Conservation (phyloP, 2,797 vertebrate species). For the Picus viridis region DNA sequence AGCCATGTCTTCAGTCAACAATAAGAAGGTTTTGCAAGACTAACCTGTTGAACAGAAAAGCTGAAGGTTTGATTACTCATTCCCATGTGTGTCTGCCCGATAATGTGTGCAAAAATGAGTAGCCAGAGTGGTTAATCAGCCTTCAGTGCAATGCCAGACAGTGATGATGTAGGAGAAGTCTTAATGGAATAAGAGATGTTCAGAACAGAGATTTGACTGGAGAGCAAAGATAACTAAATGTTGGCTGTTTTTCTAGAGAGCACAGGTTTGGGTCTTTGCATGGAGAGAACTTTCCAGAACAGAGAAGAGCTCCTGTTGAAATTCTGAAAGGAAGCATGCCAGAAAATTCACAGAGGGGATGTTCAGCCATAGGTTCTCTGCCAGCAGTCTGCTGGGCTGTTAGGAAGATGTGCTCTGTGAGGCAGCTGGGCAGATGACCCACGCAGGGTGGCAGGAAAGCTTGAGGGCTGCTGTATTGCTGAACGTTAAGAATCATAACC, state of each 20-base stretch:
- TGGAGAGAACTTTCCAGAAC: not conserved
- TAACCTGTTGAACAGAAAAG: not conserved
- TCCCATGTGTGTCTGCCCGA: not conserved
- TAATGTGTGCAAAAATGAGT: not conserved
- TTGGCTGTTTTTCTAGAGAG: not conserved
- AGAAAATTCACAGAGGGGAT: slow-evolving; percentile 20
- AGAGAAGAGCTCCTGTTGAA: slow-evolving; percentile 24
- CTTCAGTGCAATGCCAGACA: not conserved
- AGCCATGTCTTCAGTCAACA: not conserved
- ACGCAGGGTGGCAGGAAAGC: not conserved
- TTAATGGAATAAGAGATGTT: not conserved
- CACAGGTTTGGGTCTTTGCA: not conserved
- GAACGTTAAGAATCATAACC: not conserved
- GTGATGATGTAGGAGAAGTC: not conserved
- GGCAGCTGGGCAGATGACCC: not conserved
- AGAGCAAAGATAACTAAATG: not conserved
- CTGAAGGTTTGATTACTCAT: not conserved
- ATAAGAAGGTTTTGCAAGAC: not conserved
- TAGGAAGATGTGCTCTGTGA: not conserved
- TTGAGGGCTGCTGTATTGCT: not conserved
- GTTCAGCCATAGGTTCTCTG: slow-evolving; percentile 7
- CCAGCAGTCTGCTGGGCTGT: slow-evolving; percentile 5
- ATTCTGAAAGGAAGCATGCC: slow-evolving; percentile 12
- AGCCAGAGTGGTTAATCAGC: not conserved
- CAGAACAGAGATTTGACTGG: not conserved